Percentiles rank a stretch among this genome's conserved stretches.
phyloP scores from a whole-genome alignment of 1,140 invertebrate genomes.

The Zaprionus davidi region DNA sequence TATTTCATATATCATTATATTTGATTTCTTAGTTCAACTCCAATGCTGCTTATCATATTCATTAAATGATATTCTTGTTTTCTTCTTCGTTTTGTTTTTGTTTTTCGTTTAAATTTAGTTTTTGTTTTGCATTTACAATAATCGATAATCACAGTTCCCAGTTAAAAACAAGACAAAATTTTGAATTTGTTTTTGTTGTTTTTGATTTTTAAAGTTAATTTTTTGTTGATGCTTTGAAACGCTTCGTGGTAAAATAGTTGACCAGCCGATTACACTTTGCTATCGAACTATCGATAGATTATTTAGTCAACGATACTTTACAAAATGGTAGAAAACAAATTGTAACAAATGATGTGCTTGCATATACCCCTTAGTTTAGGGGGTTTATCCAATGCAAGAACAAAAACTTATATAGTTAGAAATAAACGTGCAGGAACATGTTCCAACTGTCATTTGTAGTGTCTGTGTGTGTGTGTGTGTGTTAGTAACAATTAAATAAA shows the following conservation, averaged over 20 bases:
- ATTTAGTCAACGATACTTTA: neutral
- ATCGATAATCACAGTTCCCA: conserved; percentile 79
- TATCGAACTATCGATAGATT: neutral
- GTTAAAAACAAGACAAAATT: conserved; percentile 75
- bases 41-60: conserved; percentile 56
- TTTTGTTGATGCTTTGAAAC: conserved; percentile 52
- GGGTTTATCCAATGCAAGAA: neutral
- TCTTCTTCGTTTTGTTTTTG: conserved; percentile 6
- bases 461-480: conserved; percentile 38
- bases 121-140: conserved; percentile 45
- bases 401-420: neutral
- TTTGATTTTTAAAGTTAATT: conserved; percentile 47
- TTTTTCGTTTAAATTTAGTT: conserved; percentile 39
- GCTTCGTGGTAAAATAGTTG: conserved; percentile 48
- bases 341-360: conserved; percentile 11
- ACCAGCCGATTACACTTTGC: conserved; percentile 17
- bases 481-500: conserved; percentile 72
- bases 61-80: conserved; percentile 57
- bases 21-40: conserved; percentile 23
- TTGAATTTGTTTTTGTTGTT: conserved; percentile 59
- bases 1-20: conserved; percentile 63
- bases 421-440: conserved; percentile 73
- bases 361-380: conserved; percentile 1
- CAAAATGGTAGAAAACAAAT: conserved; percentile 15
- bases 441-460: conserved; percentile 61